These are phyloP conservation scores for Cisticola juncidis DNA, from an alignment of 2,113 vertebrate species.

Conservation along the genomic window DNA sequence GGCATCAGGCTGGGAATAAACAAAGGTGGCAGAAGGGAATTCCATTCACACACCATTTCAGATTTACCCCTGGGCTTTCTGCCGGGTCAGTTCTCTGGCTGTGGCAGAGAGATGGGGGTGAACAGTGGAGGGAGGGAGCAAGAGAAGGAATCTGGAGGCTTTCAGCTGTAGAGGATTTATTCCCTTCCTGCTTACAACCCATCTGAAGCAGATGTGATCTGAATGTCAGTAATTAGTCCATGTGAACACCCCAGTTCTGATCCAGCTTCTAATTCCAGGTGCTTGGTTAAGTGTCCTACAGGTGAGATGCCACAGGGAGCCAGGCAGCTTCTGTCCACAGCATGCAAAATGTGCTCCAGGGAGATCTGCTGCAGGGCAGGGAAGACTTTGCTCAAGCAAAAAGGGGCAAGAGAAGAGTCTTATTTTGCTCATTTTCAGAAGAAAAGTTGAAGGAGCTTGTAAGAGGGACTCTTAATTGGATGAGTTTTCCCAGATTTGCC, in stretches of 20 bases:
- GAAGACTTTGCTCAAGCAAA: not conserved
- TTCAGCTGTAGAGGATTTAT: not conserved
- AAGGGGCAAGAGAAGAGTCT: not conserved
- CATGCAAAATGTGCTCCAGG: not conserved
- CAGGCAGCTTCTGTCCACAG: not conserved
- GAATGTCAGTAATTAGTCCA: not conserved
- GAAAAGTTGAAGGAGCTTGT: not conserved
- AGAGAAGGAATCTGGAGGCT: not conserved
- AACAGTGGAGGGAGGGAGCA: not conserved
- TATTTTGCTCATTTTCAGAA: not conserved
- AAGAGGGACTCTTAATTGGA: not conserved
- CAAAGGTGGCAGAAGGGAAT: constrained; percentile 13
- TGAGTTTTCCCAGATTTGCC: not conserved
- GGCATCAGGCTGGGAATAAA: not conserved
- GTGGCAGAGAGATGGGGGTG: not conserved
- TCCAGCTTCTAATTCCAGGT: not conserved
- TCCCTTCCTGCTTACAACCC: not conserved
- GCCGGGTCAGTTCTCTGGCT: not conserved
- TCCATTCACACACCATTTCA: not conserved
- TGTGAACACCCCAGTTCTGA: not conserved
- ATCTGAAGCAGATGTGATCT: not conserved
- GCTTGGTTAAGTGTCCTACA: not conserved
- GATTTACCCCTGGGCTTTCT: not conserved
- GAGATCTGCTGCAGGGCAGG: not conserved
- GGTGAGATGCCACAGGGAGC: not conserved